Percentiles rank a stretch among this genome's conserved stretches.
Conservation (phyloP, 2,113 vertebrate species). For the Sebastes schlegelii region DNA sequence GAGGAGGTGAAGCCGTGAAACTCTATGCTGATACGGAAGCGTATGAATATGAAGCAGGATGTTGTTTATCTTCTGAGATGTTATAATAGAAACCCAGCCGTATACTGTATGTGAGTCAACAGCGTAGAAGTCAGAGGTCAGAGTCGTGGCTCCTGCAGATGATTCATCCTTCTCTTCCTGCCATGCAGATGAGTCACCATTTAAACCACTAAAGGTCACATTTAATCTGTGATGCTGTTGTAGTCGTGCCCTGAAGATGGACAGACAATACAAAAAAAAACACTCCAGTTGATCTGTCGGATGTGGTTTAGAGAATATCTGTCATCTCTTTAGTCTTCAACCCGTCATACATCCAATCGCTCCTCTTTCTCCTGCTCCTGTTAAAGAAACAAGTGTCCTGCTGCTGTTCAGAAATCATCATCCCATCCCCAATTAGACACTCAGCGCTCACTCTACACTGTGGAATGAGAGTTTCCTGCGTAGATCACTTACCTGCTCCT, state of each 20-base stretch:
- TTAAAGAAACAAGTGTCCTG: neutral
- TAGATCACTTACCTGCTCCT: constrained; percentile 4
- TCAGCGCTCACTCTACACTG: neutral
- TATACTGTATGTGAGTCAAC: constrained; percentile 16
- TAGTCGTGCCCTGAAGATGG: constrained; percentile 1
- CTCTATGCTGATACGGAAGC: no score
- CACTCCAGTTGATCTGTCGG: constrained; percentile 13
- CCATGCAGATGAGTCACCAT: constrained; percentile 27
- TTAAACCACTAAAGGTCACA: constrained; percentile 42
- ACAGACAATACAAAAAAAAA: neutral
- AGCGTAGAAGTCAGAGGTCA: constrained; percentile 29
- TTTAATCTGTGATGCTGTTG: constrained; percentile 22
- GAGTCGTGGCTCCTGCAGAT: constrained; percentile 22
- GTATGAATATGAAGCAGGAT: neutral
- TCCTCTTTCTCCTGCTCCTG: neutral
- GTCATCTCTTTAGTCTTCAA: neutral
- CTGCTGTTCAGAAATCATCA: neutral
- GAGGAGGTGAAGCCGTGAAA: no score
- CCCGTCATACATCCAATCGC: neutral
- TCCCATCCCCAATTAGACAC: neutral
- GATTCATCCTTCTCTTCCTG: constrained; percentile 31
- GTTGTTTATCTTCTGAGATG: neutral
- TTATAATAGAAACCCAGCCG: neutral
- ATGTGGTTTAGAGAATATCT: neutral
- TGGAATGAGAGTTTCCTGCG: constrained; percentile 9